Conservation (phyloP, 2,797 vertebrate species). For the Gambusia yucatana region DNA sequence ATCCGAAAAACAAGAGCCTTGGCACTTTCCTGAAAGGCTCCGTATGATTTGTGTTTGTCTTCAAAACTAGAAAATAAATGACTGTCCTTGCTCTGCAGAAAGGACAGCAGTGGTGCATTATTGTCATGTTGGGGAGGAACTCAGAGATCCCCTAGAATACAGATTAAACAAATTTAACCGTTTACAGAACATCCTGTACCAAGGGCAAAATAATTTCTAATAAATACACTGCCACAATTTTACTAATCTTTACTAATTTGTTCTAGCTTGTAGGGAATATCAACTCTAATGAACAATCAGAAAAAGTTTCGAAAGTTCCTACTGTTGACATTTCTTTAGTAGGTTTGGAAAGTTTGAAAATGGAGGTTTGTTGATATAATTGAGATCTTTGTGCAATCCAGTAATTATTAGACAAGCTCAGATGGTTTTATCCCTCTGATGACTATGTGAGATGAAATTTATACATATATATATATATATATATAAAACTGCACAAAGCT, state of each 20-base stretch:
- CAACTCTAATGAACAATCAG: neutral
- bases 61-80: slow-evolving; percentile 18
- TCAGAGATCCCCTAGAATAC: neutral
- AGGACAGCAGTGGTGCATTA: neutral
- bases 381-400: slow-evolving; percentile 57
- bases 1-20: slow-evolving; percentile 2
- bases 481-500: neutral
- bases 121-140: neutral
- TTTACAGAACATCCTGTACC: neutral
- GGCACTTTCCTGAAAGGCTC: slow-evolving; percentile 10
- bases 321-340: neutral
- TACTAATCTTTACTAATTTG: neutral
- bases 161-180: neutral
- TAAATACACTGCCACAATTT: neutral
- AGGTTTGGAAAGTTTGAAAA: neutral
- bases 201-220: neutral
- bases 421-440: slow-evolving; percentile 53
- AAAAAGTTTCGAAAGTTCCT: neutral
- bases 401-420: slow-evolving; percentile 49
- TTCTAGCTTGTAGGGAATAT: neutral
- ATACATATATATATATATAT: no score
- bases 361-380: neutral
- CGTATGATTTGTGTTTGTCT: slow-evolving; percentile 20
- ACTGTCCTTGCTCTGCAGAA: neutral
- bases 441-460: slow-evolving; percentile 29